Percentiles rank a stretch among this genome's conserved stretches.
Evolutionary conservation across 1,140 invertebrate genomes (phyloP).

Genomic region (Drosophila aff.): DNA sequence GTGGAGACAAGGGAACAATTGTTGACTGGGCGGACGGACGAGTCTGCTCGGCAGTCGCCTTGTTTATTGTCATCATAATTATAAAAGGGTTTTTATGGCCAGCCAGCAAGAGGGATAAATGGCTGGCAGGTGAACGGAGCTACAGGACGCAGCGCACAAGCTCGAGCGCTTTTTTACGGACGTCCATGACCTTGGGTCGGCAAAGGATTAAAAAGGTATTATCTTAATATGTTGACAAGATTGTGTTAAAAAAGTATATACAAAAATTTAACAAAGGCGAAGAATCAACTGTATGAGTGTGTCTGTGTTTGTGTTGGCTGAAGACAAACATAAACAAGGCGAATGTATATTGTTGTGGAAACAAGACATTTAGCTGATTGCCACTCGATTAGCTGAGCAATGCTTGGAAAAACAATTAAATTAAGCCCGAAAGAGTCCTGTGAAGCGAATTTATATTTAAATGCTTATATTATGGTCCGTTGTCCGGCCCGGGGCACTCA

Average conservation of each 20-base stretch:
- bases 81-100: slow-evolving; percentile 80
- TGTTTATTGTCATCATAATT: slow-evolving; percentile 83
- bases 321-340: slow-evolving; percentile 36
- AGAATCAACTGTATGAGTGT: slow-evolving; percentile 8
- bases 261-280: slow-evolving; percentile 5
- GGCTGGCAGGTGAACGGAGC: slow-evolving; percentile 61
- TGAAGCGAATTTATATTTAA: slow-evolving; percentile 19
- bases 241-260: slow-evolving; percentile 53
- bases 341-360: slow-evolving; percentile 43
- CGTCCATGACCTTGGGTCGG: slow-evolving; percentile 72
- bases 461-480: slow-evolving; percentile 4
- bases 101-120: slow-evolving; percentile 64
- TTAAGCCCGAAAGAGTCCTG: slow-evolving; percentile 14
- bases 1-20: slow-evolving; percentile 47
- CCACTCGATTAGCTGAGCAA: slow-evolving; percentile 37
- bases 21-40: slow-evolving; percentile 25
- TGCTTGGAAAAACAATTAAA: slow-evolving; percentile 44
- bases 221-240: slow-evolving; percentile 83
- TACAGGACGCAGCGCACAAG: slow-evolving; percentile 4
- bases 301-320: neutral
- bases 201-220: slow-evolving; percentile 81
- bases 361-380: slow-evolving; percentile 51
- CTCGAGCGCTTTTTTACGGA: slow-evolving; percentile 26
- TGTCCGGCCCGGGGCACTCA: neutral
- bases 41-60: slow-evolving; percentile 38